Conservation (phyloP, 2,797 vertebrate genomes). For the Vireo griseus region DNA sequence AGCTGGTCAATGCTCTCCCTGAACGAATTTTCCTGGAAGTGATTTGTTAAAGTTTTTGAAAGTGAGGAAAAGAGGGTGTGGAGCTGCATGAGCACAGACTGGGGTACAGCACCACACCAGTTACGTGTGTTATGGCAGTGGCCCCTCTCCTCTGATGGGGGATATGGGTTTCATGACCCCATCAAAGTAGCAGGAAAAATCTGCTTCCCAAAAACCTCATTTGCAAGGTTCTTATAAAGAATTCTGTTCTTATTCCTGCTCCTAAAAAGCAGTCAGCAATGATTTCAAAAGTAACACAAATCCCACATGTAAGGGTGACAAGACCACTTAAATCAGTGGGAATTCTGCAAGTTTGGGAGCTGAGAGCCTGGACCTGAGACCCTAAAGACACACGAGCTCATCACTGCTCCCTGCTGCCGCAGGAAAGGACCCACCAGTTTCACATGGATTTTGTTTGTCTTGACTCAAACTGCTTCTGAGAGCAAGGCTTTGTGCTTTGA, state of each 20-base stretch:
- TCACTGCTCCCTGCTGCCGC: neutral
- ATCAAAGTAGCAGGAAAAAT: neutral
- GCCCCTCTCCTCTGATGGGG: neutral
- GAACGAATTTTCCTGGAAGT: neutral
- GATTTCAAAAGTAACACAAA: neutral
- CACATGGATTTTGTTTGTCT: neutral
- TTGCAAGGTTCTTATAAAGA: neutral
- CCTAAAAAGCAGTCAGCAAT: neutral
- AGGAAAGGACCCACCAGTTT: neutral
- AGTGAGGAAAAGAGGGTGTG: neutral
- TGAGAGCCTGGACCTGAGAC: neutral
- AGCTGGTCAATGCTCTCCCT: neutral
- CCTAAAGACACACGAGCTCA: rapidly evolving
- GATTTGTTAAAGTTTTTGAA: neutral
- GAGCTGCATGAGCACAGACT: neutral
- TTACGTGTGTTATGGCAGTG: rapidly evolving
- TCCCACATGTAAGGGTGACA: neutral
- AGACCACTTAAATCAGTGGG: neutral
- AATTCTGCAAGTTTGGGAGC: neutral
- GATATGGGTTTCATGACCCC: neutral
- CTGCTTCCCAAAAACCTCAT: neutral
- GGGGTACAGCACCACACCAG: rapidly evolving
- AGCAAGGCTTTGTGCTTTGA: neutral
- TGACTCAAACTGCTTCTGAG: neutral
- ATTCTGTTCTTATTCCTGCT: neutral